Evolutionary conservation across 2,888 invertebrate genomes (phyloP), one percentile per base, ranked within the genome.

Genomic region (Pyrrhia umbra): DNA sequence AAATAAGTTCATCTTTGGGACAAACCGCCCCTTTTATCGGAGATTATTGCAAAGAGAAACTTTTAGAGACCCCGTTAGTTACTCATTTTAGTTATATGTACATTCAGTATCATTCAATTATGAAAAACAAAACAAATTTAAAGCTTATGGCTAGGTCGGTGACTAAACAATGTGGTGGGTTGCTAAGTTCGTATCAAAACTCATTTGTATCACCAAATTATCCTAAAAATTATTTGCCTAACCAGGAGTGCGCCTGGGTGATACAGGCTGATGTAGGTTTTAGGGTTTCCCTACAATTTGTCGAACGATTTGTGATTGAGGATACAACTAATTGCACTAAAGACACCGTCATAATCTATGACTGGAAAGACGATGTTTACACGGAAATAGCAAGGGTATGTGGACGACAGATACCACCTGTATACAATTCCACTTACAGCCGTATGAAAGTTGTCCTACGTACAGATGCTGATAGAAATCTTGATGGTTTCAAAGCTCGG

Each of bases 201-300:
- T 79, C 85, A 20, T 93, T 97, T 68, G 77, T 89, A 34, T 95
- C 96, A 0, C 96, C 96, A 30, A 96, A 96, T 77, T 97, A 95
- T 88, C 96, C 96, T 0, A 91, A 92, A 72, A 86, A 85, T 46
- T 98, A 98, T 88, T 95, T 95, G n/a, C 95, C 96, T 66, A 97
- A 97, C 86, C 93, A 96, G 47, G 98, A 98, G 90, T 98, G 98
- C 82, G 90, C 95, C 6, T 98, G 98, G 98, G 96, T 96, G 78
- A 95, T 98, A 56, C 88, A 91, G 34, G 95, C 96, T 0, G 91
- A 95, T 0, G 76, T 92, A 30, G 98, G 98, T 0, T 97, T 96
- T 78, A 96, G 96, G 81, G 91, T 98, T 40, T 96, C 96, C 2
- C 89, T 98, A 4, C 76, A 90, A 3, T 98, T 98, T 85, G 81